A percentile compares a stretch with the other conserved stretches of the same genome.
phyloP scores from a whole-genome alignment of 2,797 vertebrate genomes.

The Sebastes steindachneri region DNA sequence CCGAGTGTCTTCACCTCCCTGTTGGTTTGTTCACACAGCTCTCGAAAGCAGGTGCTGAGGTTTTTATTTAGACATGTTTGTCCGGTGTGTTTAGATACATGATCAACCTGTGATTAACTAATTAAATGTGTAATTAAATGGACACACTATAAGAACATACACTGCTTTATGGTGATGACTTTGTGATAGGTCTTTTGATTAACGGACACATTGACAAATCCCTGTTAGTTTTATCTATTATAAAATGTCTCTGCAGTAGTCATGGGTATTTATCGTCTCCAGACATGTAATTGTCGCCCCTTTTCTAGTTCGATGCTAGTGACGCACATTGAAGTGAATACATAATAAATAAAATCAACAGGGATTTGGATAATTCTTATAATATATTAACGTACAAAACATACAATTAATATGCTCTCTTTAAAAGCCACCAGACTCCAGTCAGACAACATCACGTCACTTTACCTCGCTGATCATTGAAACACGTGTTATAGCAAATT shows the following conservation, averaged over 20 bases:
- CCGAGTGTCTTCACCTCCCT: neutral
- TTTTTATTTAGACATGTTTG: neutral
- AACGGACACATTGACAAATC: too few species aligned
- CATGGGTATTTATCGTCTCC: too few species aligned
- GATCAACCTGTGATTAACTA: neutral
- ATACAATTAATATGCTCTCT: too few species aligned
- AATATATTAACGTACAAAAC: neutral
- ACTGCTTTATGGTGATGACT: neutral
- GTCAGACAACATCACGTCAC: too few species aligned
- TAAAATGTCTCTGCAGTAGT: too few species aligned
- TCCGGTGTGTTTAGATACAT: neutral
- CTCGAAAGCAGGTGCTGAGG: neutral
- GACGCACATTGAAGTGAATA: neutral
- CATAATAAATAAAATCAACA: neutral
- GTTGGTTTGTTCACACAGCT: neutral
- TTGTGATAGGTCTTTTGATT: neutral
- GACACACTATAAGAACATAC: neutral
- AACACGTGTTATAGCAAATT: too few species aligned
- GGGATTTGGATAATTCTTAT: neutral
- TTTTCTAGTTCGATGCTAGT: too few species aligned
- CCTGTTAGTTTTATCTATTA: too few species aligned
- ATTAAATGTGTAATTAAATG: neutral
- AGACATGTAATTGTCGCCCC: too few species aligned
- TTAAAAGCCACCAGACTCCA: too few species aligned
- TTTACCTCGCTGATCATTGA: too few species aligned